These are phyloP conservation scores for Spizella passerina DNA, from an alignment of 2,797 vertebrate species.

Conservation along the genomic window DNA sequence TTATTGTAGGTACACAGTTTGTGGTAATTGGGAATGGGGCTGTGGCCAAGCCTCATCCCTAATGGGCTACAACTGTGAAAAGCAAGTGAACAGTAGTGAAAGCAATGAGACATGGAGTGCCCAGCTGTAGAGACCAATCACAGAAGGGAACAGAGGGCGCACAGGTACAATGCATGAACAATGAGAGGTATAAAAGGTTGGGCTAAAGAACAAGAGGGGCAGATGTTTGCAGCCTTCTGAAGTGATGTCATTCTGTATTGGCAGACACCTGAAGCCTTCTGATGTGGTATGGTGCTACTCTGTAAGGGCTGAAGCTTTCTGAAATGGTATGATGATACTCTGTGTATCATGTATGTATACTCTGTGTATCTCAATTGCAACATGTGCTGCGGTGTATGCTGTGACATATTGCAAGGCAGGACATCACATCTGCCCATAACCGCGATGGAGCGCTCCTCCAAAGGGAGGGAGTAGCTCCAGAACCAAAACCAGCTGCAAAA, in stretches of 20 bases:
- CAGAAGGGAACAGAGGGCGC: background rate
- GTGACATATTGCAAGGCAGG: background rate
- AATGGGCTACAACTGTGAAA: background rate
- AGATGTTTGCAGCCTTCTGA: background rate
- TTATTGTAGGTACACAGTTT: background rate
- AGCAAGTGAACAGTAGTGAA: background rate
- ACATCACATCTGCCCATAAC: background rate
- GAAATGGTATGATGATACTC: background rate
- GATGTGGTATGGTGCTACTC: background rate
- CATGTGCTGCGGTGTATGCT: background rate
- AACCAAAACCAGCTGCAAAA: background rate
- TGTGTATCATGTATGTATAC: background rate
- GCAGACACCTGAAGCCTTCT: background rate
- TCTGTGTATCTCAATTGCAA: no score
- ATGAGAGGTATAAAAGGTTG: background rate
- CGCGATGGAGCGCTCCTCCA: background rate
- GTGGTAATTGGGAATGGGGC: background rate
- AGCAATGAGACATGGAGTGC: background rate
- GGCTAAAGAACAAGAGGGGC: background rate
- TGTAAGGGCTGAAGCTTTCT: background rate
- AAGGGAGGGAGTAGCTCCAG: background rate
- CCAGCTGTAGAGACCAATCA: background rate
- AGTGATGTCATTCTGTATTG: background rate
- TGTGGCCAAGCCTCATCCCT: background rate
- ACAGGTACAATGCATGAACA: background rate